A percentile compares a stretch with the other conserved stretches of the same genome.
Conservation (phyloP, 2,797 vertebrate genomes). For the Alosa sapidissima region DNA sequence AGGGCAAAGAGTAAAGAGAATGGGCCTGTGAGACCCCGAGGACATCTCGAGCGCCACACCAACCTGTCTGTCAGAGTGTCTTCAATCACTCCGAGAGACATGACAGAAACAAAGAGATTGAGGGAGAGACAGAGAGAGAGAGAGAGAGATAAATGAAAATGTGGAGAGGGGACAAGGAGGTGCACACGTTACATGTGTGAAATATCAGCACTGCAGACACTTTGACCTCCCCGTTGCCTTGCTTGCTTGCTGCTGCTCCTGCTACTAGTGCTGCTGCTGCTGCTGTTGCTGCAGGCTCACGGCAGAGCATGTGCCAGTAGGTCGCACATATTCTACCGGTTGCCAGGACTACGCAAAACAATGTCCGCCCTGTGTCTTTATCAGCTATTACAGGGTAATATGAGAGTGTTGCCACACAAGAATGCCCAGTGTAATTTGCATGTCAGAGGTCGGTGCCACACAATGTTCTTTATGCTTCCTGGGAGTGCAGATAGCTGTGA, state of each 20-base stretch:
- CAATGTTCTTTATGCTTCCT: slow-evolving; percentile 38
- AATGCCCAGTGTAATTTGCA: slow-evolving; percentile 40
- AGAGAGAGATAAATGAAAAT: not conserved
- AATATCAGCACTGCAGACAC: slow-evolving; percentile 1
- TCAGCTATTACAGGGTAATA: slow-evolving; percentile 31
- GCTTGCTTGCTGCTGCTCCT: not conserved
- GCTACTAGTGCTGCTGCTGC: not conserved
- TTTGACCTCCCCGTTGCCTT: slow-evolving; percentile 15
- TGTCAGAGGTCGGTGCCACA: slow-evolving; percentile 38
- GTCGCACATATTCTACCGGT: slow-evolving; percentile 11
- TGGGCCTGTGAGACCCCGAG: not conserved
- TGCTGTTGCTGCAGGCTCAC: not conserved
- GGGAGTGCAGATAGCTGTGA: slow-evolving; percentile 28
- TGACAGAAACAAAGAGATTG: not conserved
- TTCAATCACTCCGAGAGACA: not conserved
- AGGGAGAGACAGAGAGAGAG: not conserved
- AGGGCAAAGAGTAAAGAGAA: not conserved
- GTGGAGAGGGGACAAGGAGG: slow-evolving; percentile 3
- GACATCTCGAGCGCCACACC: not conserved
- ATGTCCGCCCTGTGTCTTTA: slow-evolving; percentile 38
- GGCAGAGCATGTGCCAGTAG: not conserved
- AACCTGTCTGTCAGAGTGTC: not conserved
- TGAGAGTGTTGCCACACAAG: slow-evolving; percentile 31
- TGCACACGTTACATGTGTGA: slow-evolving; percentile 19
- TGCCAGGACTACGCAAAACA: slow-evolving; percentile 40